Evolutionary conservation across 2,113 vertebrate genomes (phyloP), one percentile per base, ranked within the genome.

Genomic region (Tenebrosternarchus preto): DNA sequence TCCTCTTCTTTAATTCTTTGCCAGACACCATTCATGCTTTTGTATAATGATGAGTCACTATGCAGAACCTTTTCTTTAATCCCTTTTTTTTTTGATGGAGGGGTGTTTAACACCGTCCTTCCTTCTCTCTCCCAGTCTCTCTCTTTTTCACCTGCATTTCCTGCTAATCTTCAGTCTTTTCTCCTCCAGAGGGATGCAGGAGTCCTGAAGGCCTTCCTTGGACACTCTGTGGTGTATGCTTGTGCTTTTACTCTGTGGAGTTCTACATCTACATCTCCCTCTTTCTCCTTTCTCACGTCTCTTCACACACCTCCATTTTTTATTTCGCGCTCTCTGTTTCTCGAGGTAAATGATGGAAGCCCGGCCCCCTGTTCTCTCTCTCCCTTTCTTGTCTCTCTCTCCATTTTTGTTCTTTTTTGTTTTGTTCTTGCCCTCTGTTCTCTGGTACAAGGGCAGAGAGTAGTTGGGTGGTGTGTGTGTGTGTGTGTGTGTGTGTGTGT

Each of bases 21-120:
- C 68, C 77, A 73, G 72, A 73, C 36, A 24, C 57, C 20, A 33
- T 39, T 24, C 5, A 43, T 59, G 61, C 64, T 74, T n/a, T 76
- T 81, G 56, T 78, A 56, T 70, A 71, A n/a, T 75, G 59, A 66
- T 77, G 74, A 82, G 68, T 73, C 67, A 66, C 75, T 73, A 31
- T 39, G 56, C 55, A 29, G 43, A 67, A 8, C 19, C 50, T 17
- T 12, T 17, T 12, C 8, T 2, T 0, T 12, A 9, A 50, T 53
- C 33, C 33, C 33, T 36, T 66, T 31, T 33, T 19, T 31, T 61
- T 9, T 31, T 73, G 53, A 9, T 17, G 20, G 39, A 72, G 16
- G 60, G 46, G 25, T 74, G 43, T 67, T 39, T 73, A 66, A 53
- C 55, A 24, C 12, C 55, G 56, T 56, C 78, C 66, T 70, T 78